Evolutionary conservation across 53 echinoderm and acorn worm species (phyloP).

Genomic region (Mesocentrotus franciscanus): DNA sequence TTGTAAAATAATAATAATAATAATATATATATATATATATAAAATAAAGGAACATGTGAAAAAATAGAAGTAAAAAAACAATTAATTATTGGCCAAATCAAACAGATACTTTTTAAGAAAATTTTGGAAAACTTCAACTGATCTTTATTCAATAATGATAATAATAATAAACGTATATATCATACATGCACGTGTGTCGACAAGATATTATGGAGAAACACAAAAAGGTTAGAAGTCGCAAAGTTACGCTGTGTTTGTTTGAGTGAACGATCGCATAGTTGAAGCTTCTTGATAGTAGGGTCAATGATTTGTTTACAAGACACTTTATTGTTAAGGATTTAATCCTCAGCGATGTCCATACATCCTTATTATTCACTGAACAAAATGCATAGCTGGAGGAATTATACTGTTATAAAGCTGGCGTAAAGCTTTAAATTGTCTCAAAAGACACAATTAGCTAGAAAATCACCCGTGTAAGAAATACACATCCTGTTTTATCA

Average conservation of each 20-base stretch:
- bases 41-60: too few relatives aligned
- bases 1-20: not conserved
- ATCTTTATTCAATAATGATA: too few relatives aligned
- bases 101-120: too few relatives aligned
- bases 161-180: too few relatives aligned
- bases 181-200: too few relatives aligned
- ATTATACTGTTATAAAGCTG: not conserved
- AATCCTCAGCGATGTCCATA: not conserved
- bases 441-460: not conserved
- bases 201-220: too few relatives aligned
- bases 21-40: too few relatives aligned
- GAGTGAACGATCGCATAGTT: not conserved
- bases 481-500: not conserved
- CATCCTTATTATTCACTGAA: not conserved
- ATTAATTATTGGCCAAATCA: too few relatives aligned
- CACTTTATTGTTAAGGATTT: not conserved
- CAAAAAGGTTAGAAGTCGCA: not conserved
- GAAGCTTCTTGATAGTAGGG: not conserved
- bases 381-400: not conserved
- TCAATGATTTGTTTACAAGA: not conserved
- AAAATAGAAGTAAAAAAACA: too few relatives aligned
- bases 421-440: not conserved
- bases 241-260: not conserved
- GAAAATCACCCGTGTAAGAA: not conserved
- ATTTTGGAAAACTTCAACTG: too few relatives aligned